Conservation (phyloP, 2,888 invertebrate species). For the Andrena chrysosceles region DNA sequence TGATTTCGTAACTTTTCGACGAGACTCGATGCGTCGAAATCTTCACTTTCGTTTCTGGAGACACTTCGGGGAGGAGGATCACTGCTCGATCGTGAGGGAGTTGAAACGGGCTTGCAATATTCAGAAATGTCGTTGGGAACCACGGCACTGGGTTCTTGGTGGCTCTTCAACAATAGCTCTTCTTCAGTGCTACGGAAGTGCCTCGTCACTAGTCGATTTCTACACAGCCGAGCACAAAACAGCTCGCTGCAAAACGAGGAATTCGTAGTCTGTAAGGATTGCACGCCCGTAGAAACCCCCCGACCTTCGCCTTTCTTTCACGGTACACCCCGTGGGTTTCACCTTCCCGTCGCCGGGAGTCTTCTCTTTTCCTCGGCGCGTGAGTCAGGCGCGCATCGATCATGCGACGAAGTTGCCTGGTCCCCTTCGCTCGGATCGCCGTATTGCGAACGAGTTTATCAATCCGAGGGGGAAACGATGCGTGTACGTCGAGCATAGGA, state of each 20-base stretch:
- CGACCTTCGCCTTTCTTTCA: conserved; percentile 4
- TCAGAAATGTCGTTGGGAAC: no score
- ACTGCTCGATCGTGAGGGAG: no score
- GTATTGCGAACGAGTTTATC: conserved; percentile 22
- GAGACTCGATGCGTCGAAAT: not conserved
- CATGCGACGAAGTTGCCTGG: not conserved
- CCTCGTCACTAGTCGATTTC: not conserved
- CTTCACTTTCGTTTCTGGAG: not conserved
- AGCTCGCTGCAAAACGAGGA: not conserved
- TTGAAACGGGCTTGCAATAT: no score
- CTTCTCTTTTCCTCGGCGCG: conserved; percentile 6
- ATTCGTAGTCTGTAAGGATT: not conserved
- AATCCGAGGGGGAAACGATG: not conserved
- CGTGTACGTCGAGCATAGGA: not conserved
- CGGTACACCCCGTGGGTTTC: conserved; percentile 6
- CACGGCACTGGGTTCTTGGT: not conserved
- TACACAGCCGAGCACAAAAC: not conserved
- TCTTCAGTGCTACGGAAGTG: not conserved
- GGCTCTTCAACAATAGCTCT: not conserved
- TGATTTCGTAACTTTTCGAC: conserved; percentile 37
- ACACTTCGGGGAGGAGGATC: not conserved
- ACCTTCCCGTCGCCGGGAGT: not conserved
- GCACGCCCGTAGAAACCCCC: not conserved
- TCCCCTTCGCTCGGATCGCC: not conserved
- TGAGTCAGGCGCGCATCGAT: conserved; percentile 36